A percentile compares a stretch with the other conserved stretches of the same genome.
Evolutionary conservation across 2,888 invertebrate genomes (phyloP).

Genomic region (Gastracanthus pulcherrimus): DNA sequence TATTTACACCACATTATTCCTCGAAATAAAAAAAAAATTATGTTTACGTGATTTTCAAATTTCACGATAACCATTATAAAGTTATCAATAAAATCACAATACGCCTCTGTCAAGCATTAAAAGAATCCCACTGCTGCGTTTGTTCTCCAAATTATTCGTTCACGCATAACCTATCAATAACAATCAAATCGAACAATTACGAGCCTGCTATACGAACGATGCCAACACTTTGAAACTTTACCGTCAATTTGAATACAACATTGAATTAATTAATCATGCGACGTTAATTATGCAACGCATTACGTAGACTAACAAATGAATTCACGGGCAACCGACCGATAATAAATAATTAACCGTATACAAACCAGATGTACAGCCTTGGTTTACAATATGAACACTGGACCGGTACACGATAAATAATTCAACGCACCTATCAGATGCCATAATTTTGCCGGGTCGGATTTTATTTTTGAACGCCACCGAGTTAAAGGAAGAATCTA

Average conservation of each 20-base stretch:
- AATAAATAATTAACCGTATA: constrained; percentile 29
- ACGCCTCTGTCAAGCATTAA: neutral
- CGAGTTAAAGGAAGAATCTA: too few relatives aligned
- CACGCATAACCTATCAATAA: neutral
- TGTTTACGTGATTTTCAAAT: too few relatives aligned
- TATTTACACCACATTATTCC: too few relatives aligned
- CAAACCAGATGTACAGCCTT: neutral
- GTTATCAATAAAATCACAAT: neutral
- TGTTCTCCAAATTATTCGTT: neutral
- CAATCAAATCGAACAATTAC: neutral
- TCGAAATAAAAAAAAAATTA: too few relatives aligned
- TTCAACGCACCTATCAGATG: neutral
- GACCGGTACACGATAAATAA: constrained; percentile 44
- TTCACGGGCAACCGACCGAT: neutral
- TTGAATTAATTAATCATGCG: constrained; percentile 24
- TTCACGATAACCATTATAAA: neutral
- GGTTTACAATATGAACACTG: constrained; percentile 36
- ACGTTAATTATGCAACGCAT: neutral
- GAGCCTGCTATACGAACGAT: neutral
- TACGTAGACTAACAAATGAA: neutral
- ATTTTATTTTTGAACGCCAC: too few relatives aligned
- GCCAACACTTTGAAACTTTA: neutral
- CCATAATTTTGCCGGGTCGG: constrained; percentile 20
- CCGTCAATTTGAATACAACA: constrained; percentile 11
- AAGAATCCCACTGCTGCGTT: neutral